A percentile compares a stretch with the other conserved stretches of the same genome.
Evolutionary conservation across 2,113 vertebrate species (phyloP).

Genomic region (Vicugna pacos): DNA sequence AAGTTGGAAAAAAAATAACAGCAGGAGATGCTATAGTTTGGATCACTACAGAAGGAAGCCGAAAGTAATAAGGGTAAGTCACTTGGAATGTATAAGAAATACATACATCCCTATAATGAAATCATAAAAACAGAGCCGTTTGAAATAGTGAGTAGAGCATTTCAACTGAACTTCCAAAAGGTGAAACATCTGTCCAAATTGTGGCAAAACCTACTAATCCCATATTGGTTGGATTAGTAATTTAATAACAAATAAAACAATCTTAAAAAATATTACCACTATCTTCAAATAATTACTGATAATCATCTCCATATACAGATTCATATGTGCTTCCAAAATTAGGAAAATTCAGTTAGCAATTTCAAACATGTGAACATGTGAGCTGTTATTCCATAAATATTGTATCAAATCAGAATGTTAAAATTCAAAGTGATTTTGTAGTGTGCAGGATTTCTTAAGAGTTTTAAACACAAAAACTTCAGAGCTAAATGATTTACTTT

Average conservation of each 20-base stretch:
- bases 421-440: conserved; percentile 36
- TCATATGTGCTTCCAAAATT: background rate
- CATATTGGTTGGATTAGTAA: background rate
- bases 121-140: background rate
- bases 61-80: background rate
- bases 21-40: background rate
- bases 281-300: background rate
- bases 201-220: background rate
- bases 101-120: background rate
- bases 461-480: conserved; percentile 27
- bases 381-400: background rate
- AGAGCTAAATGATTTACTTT: conserved; percentile 43
- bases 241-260: conserved; percentile 35
- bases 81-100: background rate
- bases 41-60: background rate
- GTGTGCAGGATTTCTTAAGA: background rate
- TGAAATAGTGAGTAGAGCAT: conserved; percentile 8
- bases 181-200: background rate
- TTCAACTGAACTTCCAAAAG: background rate
- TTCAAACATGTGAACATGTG: background rate
- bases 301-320: background rate
- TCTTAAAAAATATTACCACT: background rate
- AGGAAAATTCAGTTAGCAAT: background rate
- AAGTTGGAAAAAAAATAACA: background rate
- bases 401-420: conserved; percentile 55